phyloP scores from a whole-genome alignment of 2,113 vertebrate genomes.

The Lanius ludovicianus region DNA sequence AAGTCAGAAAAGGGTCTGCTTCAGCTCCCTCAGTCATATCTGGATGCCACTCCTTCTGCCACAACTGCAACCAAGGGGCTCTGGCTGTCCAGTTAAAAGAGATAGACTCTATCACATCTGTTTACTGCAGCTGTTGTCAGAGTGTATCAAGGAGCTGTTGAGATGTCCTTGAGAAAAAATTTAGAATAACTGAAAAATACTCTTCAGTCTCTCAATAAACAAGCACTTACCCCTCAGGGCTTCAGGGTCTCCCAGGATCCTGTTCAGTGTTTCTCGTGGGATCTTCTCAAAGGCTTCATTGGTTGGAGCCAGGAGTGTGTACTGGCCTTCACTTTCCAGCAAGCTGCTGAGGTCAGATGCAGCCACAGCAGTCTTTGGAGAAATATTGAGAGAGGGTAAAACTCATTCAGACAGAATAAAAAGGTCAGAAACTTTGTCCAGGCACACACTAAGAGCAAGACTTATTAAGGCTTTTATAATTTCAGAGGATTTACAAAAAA shows the following conservation, averaged over 20 bases:
- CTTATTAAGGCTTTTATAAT: neutral
- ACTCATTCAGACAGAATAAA: neutral
- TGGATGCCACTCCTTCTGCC: neutral
- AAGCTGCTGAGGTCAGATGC: slow-evolving; percentile 86
- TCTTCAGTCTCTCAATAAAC: neutral
- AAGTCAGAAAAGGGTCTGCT: neutral
- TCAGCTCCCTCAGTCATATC: neutral
- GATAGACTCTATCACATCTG: neutral
- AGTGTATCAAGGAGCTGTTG: neutral
- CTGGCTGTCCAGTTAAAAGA: neutral
- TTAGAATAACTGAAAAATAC: neutral
- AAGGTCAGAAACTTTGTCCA: neutral
- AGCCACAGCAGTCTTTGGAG: slow-evolving; percentile 85
- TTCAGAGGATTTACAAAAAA: neutral
- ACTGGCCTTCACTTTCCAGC: slow-evolving; percentile 85
- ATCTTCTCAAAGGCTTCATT: slow-evolving; percentile 96
- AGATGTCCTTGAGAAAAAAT: neutral
- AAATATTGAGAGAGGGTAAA: neutral
- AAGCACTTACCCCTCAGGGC: slow-evolving; percentile 85
- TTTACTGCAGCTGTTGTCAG: neutral
- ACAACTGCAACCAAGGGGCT: neutral
- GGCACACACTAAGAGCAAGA: neutral
- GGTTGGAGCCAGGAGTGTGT: slow-evolving; percentile 92
- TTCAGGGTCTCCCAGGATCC: slow-evolving; percentile 93
- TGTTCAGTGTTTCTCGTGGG: slow-evolving; percentile 85